These are phyloP conservation scores for Epiblema foenella DNA, from an alignment of 2,888 invertebrate species.

Conservation along the genomic window DNA sequence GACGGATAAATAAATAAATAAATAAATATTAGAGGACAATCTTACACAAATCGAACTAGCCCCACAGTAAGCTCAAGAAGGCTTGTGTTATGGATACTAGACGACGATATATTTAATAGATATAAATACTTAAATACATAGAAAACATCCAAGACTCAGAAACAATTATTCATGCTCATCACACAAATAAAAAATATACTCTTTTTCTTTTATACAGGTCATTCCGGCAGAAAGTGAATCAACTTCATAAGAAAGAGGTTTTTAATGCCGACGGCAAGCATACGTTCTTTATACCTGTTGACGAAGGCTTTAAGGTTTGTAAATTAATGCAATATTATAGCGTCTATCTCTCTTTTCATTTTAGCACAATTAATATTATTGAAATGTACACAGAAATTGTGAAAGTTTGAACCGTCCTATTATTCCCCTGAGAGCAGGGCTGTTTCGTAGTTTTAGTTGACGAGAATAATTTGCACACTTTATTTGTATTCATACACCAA, in stretches of 20 bases:
- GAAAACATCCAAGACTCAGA: no score
- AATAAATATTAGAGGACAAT: no score
- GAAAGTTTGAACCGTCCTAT: background rate
- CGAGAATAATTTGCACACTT: background rate
- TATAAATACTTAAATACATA: no score
- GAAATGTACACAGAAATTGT: background rate
- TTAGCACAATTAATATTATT: constrained; percentile 5
- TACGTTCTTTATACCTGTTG: constrained; percentile 96
- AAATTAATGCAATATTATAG: constrained; percentile 2
- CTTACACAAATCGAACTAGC: no score
- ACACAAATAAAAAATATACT: constrained; percentile 27
- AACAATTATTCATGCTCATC: no score
- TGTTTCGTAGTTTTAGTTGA: background rate
- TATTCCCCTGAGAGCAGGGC: background rate
- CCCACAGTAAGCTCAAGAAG: no score
- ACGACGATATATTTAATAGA: no score
- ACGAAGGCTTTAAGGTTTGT: constrained; percentile 93
- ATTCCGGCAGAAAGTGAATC: constrained; percentile 90
- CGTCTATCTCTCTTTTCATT: background rate
- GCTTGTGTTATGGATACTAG: no score
- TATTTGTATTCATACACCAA: background rate
- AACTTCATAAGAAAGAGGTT: constrained; percentile 89
- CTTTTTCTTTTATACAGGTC: constrained; percentile 78
- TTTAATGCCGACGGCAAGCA: constrained; percentile 91
- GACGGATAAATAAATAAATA: no score